Evolutionary conservation across 1,140 invertebrate species (phyloP).

Genomic region (Drosophila saltans): DNA sequence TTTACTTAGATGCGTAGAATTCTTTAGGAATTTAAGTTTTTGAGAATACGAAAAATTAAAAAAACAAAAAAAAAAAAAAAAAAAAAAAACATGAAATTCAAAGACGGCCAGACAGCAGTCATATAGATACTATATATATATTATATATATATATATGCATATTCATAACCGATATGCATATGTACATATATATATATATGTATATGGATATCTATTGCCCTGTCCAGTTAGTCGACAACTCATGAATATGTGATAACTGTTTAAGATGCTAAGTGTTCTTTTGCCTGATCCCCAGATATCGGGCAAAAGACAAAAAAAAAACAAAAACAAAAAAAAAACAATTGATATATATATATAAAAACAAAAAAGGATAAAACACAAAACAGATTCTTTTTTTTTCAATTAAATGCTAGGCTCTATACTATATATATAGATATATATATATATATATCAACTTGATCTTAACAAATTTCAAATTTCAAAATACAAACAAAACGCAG

Average conservation of each 20-base stretch:
- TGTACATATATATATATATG: background rate
- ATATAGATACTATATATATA: conserved; percentile 6
- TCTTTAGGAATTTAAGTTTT: conserved; percentile 75
- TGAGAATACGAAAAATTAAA: conserved; percentile 56
- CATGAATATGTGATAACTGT: conserved; percentile 81
- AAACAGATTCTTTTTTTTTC: conserved; percentile 14
- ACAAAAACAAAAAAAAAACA: conserved; percentile 30
- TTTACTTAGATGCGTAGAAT: conserved; percentile 80
- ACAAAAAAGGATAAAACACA: conserved; percentile 23
- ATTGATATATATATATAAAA: conserved; percentile 62
- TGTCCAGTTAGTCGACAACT: conserved; percentile 74
- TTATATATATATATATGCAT: background rate
- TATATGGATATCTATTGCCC: conserved; percentile 7
- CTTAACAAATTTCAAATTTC: conserved; percentile 13
- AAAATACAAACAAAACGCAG: conserved; percentile 2
- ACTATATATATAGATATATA: background rate
- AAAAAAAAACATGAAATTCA: conserved; percentile 77
- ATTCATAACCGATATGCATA: background rate
- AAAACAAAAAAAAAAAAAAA: conserved; percentile 22
- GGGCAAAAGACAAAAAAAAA: conserved; percentile 55
- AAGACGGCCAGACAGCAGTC: conserved; percentile 59
- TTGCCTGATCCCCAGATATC: conserved; percentile 45
- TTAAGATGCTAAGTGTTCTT: conserved; percentile 78
- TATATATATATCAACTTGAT: background rate
- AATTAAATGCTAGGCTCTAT: conserved; percentile 13